phyloP scores from a whole-genome alignment of 2,113 vertebrate species.

The Hypanus sabinus region DNA sequence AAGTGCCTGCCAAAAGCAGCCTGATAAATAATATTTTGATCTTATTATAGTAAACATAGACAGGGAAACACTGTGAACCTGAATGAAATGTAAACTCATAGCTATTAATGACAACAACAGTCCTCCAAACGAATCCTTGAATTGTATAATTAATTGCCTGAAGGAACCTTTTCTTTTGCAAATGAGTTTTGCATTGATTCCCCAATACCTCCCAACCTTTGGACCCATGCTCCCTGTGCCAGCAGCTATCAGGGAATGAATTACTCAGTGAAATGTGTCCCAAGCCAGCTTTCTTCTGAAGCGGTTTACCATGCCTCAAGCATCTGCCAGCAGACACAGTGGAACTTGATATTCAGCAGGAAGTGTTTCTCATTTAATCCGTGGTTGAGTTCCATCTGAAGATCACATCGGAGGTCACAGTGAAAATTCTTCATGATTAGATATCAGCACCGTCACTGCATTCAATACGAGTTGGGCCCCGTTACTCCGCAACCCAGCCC shows the following conservation, averaged over 20 bases:
- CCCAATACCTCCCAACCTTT: background rate
- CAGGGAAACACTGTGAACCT: background rate
- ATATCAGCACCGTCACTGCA: background rate
- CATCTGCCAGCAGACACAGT: background rate
- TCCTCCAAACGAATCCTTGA: background rate
- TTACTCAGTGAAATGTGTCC: background rate
- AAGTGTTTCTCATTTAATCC: background rate
- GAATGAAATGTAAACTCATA: background rate
- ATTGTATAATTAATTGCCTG: constrained; percentile 14
- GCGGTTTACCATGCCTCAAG: background rate
- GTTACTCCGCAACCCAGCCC: background rate
- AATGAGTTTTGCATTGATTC: background rate
- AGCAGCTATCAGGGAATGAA: background rate
- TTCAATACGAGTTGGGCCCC: background rate
- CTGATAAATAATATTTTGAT: background rate
- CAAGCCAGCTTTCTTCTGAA: background rate
- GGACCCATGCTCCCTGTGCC: background rate
- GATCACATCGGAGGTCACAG: background rate
- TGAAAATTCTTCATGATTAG: background rate
- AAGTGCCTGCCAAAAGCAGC: background rate
- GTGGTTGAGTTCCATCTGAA: background rate
- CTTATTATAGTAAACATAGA: background rate
- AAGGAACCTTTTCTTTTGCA: background rate
- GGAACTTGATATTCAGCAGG: background rate
- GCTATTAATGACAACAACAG: background rate